Evolutionary conservation across 2,888 invertebrate species (phyloP).

Genomic region (Drosophila kanekoi): DNA sequence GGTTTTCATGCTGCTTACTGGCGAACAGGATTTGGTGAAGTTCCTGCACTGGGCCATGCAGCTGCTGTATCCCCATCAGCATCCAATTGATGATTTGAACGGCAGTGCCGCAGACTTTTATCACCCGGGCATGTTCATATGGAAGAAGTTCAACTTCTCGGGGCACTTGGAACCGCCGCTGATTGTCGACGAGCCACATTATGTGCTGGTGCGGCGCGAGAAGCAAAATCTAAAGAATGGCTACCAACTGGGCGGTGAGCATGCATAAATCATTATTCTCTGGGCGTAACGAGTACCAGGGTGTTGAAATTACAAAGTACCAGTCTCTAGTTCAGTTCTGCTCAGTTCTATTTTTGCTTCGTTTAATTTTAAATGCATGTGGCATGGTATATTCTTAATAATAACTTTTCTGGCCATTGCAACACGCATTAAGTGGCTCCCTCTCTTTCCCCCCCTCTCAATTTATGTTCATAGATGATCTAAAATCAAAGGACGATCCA

Average conservation of each 20-base stretch:
- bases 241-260: conserved; percentile 66
- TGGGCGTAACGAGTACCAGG: conserved; percentile 45
- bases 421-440: conserved; percentile 23
- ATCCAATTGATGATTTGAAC: conserved; percentile 31
- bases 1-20: conserved; percentile 77
- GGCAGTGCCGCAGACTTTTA: conserved; percentile 69
- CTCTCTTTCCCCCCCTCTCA: background rate
- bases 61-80: conserved; percentile 73
- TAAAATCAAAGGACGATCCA: conserved; percentile 68
- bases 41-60: conserved; percentile 83
- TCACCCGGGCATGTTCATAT: conserved; percentile 78
- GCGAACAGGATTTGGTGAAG: conserved; percentile 80
- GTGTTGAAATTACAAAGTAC: conserved; percentile 51
- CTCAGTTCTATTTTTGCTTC: conserved; percentile 22
- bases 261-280: conserved; percentile 52
- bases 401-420: conserved; percentile 20
- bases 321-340: conserved; percentile 22
- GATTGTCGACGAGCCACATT: conserved; percentile 83
- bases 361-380: conserved; percentile 60
- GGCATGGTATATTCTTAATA: conserved; percentile 34
- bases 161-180: conserved; percentile 82
- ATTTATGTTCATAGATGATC: conserved; percentile 38
- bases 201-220: conserved; percentile 81
- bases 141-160: conserved; percentile 83
- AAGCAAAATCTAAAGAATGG: conserved; percentile 55